A percentile compares a stretch with the other conserved stretches of the same genome.
Conservation (phyloP, 1,140 invertebrate species). For the Platorchestia sp. region DNA sequence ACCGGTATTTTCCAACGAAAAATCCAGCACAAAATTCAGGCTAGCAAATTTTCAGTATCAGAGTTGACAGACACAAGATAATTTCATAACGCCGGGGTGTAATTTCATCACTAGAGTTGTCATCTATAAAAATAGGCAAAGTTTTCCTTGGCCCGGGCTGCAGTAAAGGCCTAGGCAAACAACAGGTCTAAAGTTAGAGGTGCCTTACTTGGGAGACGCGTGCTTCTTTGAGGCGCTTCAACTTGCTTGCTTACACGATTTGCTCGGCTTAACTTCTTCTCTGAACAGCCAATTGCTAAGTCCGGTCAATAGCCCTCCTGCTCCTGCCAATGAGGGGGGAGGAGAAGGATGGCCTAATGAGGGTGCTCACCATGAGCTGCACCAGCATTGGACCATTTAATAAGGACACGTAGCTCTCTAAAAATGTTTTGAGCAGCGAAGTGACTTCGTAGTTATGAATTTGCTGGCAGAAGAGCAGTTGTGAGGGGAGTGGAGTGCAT, state of each 20-base stretch:
- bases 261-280: constrained; percentile 17
- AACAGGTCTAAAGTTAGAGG: neutral
- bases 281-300: constrained; percentile 19
- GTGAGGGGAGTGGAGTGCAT: too few species aligned
- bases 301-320: neutral
- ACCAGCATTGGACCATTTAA: neutral
- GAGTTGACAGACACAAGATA: neutral
- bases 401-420: neutral
- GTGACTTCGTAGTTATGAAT: too few species aligned
- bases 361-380: neutral
- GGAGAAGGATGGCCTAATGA: neutral
- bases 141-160: neutral
- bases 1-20: neutral
- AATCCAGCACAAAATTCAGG: neutral
- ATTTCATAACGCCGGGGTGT: neutral
- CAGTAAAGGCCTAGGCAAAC: neutral
- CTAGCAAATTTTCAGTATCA: neutral
- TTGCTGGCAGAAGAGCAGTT: too few species aligned
- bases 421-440: neutral
- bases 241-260: constrained; percentile 14
- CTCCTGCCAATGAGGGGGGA: neutral
- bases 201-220: neutral
- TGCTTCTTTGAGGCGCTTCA: neutral
- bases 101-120: neutral
- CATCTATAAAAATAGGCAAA: constrained; percentile 8